Evolutionary conservation across 53 echinoderm and acorn worm genomes (phyloP), one percentile per base, ranked within the genome.

Genomic region (Antedon mediterranea): DNA sequence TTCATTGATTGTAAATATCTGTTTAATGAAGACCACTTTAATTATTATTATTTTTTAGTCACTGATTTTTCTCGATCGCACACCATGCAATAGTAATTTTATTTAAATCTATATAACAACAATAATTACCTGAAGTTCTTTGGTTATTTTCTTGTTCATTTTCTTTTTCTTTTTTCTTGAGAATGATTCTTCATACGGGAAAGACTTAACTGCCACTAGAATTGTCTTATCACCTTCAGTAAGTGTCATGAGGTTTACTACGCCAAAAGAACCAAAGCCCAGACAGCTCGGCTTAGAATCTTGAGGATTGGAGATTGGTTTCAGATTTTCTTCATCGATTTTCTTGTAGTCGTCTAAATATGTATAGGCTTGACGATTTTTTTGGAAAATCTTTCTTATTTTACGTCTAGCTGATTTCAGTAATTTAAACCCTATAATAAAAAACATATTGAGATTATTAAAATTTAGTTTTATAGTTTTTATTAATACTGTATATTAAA

Each of bases 61-160:
- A n/a, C n/a, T n/a, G n/a, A n/a, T n/a, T n/a, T n/a, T n/a, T n/a
- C n/a, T n/a, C n/a, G n/a, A n/a, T n/a, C n/a, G n/a, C n/a, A n/a
- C n/a, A n/a, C n/a, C n/a, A n/a, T n/a, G n/a, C n/a, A n/a, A n/a
- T n/a, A n/a, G n/a, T n/a, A n/a, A n/a, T n/a, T n/a, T n/a, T n/a
- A n/a, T n/a, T n/a, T n/a, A n/a, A n/a, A n/a, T n/a, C n/a, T n/a
- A 41, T 41, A 41, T 41, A 41, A 41, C 5, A 5, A 13, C 13
- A 41, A 5, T 41, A 7, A 41, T 2, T 57, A 57, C 81, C 80
- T 97, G 91, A 15, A 79, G 86, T 33, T 88, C 78, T 57, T 87
- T 87, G 0, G 88, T 83, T 11, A 89, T 87, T 71, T 89, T 84
- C 77, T 88, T 97, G 37, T 92, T 89, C 43, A 87, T 79, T 71